Conservation (phyloP, 2,888 invertebrate species). For the Patella pellucida region DNA sequence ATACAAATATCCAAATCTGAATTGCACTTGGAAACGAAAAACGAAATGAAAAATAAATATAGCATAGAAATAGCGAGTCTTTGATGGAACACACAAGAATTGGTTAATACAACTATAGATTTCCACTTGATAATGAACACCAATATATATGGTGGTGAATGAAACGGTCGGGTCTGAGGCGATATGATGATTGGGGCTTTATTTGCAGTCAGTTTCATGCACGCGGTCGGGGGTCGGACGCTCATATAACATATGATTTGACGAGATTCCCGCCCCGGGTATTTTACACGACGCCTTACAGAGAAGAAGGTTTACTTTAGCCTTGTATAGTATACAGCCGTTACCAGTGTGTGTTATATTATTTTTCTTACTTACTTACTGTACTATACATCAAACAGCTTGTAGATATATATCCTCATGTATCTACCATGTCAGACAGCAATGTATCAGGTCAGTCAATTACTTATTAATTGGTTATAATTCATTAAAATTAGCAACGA, state of each 20-base stretch:
- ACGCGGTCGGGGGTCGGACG: constrained; percentile 10
- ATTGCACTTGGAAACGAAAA: constrained; percentile 7
- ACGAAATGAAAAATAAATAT: constrained; percentile 12
- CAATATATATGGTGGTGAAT: not conserved
- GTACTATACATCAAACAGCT: not conserved
- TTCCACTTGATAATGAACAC: not conserved
- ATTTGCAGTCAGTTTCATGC: constrained; percentile 11
- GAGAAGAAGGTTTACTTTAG: constrained; percentile 4
- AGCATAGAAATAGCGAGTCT: constrained; percentile 5
- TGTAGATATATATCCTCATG: not conserved
- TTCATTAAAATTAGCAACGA: too few species aligned
- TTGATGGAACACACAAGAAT: not conserved
- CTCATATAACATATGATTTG: constrained; percentile 12
- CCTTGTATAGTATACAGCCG: not conserved
- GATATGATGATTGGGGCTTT: constrained; percentile 10
- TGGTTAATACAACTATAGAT: not conserved
- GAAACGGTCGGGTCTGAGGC: constrained; percentile 2
- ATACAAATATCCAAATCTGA: constrained; percentile 1
- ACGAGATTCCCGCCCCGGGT: constrained; percentile 10
- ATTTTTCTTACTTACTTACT: not conserved
- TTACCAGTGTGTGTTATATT: too few species aligned
- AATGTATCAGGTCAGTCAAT: constrained; percentile 1
- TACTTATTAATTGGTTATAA: not conserved
- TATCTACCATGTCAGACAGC: constrained; percentile 6
- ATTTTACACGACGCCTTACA: constrained; percentile 8